phyloP scores from a whole-genome alignment of 2,113 vertebrate genomes.

The Chlorodrepanis virens region DNA sequence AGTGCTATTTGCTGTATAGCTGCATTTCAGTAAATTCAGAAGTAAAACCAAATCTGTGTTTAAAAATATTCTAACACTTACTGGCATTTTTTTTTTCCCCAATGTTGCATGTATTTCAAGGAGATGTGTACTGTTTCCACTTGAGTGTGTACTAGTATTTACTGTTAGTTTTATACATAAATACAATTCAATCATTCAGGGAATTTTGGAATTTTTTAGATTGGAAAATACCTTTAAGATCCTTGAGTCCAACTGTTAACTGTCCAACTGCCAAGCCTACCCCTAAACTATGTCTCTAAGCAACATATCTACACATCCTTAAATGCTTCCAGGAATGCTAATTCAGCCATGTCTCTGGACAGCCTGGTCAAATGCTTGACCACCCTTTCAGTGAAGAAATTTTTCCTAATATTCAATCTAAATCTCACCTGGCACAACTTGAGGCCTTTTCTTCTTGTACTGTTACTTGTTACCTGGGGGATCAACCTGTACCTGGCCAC shows the following conservation, averaged over 20 bases:
- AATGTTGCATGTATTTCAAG: not conserved
- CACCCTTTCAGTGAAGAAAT: not conserved
- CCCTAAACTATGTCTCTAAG: not conserved
- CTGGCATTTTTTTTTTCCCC: not conserved
- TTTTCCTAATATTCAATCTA: not conserved
- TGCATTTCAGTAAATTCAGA: not conserved
- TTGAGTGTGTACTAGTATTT: not conserved
- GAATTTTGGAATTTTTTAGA: not conserved
- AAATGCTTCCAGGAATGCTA: not conserved
- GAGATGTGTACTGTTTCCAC: not conserved
- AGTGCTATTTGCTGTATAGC: not conserved
- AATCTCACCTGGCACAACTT: not conserved
- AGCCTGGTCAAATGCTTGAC: not conserved
- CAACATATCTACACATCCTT: fast-evolving
- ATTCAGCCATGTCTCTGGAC: too few species aligned
- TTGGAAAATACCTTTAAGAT: not conserved
- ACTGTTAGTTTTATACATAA: not conserved
- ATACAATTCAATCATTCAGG: not conserved
- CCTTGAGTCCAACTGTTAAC: not conserved
- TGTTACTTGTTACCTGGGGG: not conserved
- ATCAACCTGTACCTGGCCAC: too few species aligned
- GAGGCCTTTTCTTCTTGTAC: not conserved
- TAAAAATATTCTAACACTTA: not conserved
- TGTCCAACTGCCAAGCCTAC: not conserved
- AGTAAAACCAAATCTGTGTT: not conserved